Evolutionary conservation across 2,888 invertebrate genomes (phyloP).

Genomic region (Scaptomyza tumidula): DNA sequence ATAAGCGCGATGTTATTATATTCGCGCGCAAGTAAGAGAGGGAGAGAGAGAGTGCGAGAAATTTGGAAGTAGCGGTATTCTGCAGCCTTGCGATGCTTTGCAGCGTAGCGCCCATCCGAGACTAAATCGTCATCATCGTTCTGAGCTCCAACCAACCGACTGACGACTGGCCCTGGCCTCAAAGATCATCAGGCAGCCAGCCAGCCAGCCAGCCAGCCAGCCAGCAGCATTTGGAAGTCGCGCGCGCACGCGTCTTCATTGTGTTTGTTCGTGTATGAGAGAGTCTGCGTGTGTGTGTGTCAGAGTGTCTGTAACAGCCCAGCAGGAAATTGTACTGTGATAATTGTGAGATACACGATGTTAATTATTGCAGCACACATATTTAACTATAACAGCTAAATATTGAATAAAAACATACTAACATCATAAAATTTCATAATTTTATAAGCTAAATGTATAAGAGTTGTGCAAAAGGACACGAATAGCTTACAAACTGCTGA

Average conservation of each 20-base stretch:
- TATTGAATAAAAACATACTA: background rate
- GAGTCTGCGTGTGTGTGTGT: constrained; percentile 3
- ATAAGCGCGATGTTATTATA: constrained; percentile 20
- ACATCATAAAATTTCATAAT: no score
- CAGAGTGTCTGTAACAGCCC: constrained; percentile 25
- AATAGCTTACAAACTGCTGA: constrained; percentile 7
- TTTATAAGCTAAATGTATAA: no score
- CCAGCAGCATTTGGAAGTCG: constrained; percentile 57
- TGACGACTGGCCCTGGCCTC: constrained; percentile 69
- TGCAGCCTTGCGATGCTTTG: constrained; percentile 76
- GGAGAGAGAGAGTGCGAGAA: constrained; percentile 4
- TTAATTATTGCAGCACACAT: background rate
- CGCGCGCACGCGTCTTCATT: constrained; percentile 71
- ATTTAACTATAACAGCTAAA: background rate
- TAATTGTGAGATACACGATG: background rate
- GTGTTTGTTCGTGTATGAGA: constrained; percentile 17
- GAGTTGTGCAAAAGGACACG: no score
- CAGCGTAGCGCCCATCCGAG: constrained; percentile 82
- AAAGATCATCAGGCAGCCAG: constrained; percentile 65
- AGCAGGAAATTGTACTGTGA: constrained; percentile 41
- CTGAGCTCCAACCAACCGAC: constrained; percentile 70
- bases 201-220: constrained; percentile 23
- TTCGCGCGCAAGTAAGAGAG: constrained; percentile 5
- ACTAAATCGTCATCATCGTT: constrained; percentile 77
- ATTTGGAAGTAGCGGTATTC: constrained; percentile 47